Evolutionary conservation across 2,888 invertebrate species (phyloP).

Genomic region (Petrolisthes manimaculis): DNA sequence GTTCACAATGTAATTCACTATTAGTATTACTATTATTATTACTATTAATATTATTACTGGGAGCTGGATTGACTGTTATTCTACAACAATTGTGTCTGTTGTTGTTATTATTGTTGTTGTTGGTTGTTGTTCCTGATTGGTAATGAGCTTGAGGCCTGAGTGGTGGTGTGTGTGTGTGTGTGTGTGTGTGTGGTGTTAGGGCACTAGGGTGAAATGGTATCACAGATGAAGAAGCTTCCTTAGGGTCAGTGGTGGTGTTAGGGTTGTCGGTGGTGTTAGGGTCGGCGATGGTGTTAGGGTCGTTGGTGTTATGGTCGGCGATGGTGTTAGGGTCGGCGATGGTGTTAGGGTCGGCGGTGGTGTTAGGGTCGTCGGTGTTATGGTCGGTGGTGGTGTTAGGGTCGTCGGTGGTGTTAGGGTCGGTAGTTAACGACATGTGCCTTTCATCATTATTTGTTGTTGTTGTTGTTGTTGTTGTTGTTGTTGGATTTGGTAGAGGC

Average conservation of each 20-base stretch:
- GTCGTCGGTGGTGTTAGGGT: constrained; percentile 25
- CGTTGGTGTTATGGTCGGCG: no score
- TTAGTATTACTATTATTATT: no score
- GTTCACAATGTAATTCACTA: constrained; percentile 34
- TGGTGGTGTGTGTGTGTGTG: no score
- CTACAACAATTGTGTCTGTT: constrained; percentile 23
- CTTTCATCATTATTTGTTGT: constrained; percentile 22
- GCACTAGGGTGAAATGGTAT: constrained; percentile 63
- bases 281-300: constrained; percentile 21
- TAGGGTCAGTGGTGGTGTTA: constrained; percentile 44
- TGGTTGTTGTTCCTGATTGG: constrained; percentile 35
- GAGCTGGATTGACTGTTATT: constrained; percentile 44
- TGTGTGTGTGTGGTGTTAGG: constrained; percentile 54
- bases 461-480: not conserved
- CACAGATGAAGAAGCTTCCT: constrained; percentile 63
- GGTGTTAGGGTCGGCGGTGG: no score
- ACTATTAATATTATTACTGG: not conserved
- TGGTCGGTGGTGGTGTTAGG: constrained; percentile 45
- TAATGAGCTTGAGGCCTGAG: constrained; percentile 35
- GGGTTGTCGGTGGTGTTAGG: constrained; percentile 21
- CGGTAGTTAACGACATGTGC: constrained; percentile 28
- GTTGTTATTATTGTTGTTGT: no score
- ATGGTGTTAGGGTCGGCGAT: constrained; percentile 26
- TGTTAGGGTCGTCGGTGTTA: no score
- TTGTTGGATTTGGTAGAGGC: constrained; percentile 11